Evolutionary conservation across 2,888 invertebrate species (phyloP).

Genomic region (Clostera curtula): DNA sequence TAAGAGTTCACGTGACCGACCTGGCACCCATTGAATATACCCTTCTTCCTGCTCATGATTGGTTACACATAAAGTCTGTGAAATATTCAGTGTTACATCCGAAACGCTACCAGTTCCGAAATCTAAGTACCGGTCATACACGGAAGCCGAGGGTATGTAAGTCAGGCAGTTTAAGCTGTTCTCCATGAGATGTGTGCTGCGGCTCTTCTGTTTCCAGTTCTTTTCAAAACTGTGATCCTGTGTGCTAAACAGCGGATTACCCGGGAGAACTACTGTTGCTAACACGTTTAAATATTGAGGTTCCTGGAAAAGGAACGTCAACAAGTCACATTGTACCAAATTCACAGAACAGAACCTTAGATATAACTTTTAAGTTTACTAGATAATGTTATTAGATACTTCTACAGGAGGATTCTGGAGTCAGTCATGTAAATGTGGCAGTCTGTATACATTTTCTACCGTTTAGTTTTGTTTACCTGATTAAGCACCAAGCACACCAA

Average conservation of each 20-base stretch:
- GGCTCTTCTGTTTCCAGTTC: slow-evolving; percentile 40
- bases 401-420: no score
- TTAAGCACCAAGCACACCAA: slow-evolving; percentile 59
- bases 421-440: no score
- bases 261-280: slow-evolving; percentile 47
- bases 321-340: no score
- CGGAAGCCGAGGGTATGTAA: slow-evolving; percentile 56
- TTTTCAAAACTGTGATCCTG: slow-evolving; percentile 49
- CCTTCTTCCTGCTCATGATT: slow-evolving; percentile 59
- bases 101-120: slow-evolving; percentile 52
- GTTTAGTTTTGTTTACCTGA: slow-evolving; percentile 39
- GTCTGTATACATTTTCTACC: no score
- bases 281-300: slow-evolving; percentile 50
- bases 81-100: slow-evolving; percentile 55
- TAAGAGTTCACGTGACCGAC: slow-evolving; percentile 29
- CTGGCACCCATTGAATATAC: slow-evolving; percentile 60
- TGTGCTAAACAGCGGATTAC: slow-evolving; percentile 40
- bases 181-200: slow-evolving; percentile 54
- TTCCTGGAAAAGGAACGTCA: slow-evolving; percentile 32
- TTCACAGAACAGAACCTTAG: no score
- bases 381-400: no score
- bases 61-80: slow-evolving; percentile 59
- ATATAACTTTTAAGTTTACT: no score
- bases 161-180: slow-evolving; percentile 52
- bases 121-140: slow-evolving; percentile 55